Conservation (phyloP, 2,113 vertebrate genomes). For the Verasper variegatus region DNA sequence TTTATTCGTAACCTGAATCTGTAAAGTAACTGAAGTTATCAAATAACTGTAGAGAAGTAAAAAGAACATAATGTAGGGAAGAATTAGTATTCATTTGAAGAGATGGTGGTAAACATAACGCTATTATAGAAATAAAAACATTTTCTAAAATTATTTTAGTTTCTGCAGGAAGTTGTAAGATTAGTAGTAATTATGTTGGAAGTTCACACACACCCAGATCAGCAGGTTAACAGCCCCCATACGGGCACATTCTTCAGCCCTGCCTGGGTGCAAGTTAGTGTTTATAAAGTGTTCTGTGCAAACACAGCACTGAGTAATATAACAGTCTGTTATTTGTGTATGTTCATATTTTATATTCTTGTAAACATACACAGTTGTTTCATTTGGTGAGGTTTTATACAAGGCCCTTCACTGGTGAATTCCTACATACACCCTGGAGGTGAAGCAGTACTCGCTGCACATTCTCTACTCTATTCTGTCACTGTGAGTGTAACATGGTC, state of each 20-base stretch:
- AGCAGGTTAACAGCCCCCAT: conserved; percentile 14
- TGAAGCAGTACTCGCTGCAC: not conserved
- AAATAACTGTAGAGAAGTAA: too few species aligned
- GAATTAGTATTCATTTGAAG: too few species aligned
- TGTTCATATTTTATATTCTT: not conserved
- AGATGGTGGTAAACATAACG: too few species aligned
- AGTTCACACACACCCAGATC: not conserved
- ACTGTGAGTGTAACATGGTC: conserved; percentile 5
- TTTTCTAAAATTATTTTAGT: not conserved
- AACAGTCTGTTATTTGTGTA: not conserved
- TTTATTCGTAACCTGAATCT: too few species aligned
- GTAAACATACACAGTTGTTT: not conserved
- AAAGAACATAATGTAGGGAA: too few species aligned
- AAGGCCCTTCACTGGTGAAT: not conserved
- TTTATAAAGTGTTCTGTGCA: conserved; percentile 28
- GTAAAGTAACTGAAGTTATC: too few species aligned
- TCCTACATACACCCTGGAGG: conserved; percentile 7
- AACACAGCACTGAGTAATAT: not conserved
- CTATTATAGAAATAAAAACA: too few species aligned
- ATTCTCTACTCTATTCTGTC: conserved; percentile 5
- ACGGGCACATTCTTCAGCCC: not conserved
- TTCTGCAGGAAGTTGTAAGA: not conserved
- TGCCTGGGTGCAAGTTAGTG: conserved; percentile 3
- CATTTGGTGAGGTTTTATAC: conserved; percentile 3
- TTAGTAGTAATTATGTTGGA: not conserved